Base-by-base conservation (phyloP, 2,888 invertebrate species). In the Oscheius sp. region DNA sequence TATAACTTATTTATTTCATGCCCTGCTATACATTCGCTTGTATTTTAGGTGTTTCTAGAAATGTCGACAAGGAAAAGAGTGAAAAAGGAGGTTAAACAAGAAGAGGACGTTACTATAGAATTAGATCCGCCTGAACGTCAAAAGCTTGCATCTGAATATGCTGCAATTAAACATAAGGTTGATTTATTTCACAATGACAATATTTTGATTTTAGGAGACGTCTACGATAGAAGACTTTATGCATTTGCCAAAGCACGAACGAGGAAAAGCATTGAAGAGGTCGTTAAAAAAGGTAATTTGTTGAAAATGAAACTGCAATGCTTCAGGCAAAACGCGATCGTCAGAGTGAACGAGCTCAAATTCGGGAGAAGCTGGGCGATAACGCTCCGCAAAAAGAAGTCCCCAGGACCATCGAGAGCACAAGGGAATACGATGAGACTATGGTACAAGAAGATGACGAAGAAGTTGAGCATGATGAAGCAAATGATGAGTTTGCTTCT, bases 331-430 rank as follows among this genome's bases (percentile, higher is more conserved):
- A 87, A 73, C 69, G 85, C 25, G 80, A 76, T n/a, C 80, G 87
- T 25, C 86, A 85, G 35, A 76, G 76, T 25, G 84, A 81, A 61
- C 77, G 87, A 21, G 77, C 78, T 23, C 80, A 84, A 61, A 70
- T 83, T 21, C 78, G 87, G 16, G 80, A 86, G 59, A 79, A 86
- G 58, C 69, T 85, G 43, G 87, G 87, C 2, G 87, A 86, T 9
- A 79, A 88, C 73, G 89, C 90, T 23, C 89, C 89, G 18, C 92
- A 92, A 0, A 93, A 93, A 78, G 91, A 92, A 88, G 91, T 92
- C 0, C 98, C 97, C 0, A 94, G 94, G 88, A 99, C 99, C 0
- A 92, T 99, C 85, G 99, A 99, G 89, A 95, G 93, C 82, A 92
- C 94, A 76, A 92, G 98, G 73, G 94, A 95, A 88, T 93, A 93